Percentiles rank a stretch among this genome's conserved stretches.
Evolutionary conservation across 2,797 vertebrate species (phyloP).

Genomic region (Cynopterus sphinx): DNA sequence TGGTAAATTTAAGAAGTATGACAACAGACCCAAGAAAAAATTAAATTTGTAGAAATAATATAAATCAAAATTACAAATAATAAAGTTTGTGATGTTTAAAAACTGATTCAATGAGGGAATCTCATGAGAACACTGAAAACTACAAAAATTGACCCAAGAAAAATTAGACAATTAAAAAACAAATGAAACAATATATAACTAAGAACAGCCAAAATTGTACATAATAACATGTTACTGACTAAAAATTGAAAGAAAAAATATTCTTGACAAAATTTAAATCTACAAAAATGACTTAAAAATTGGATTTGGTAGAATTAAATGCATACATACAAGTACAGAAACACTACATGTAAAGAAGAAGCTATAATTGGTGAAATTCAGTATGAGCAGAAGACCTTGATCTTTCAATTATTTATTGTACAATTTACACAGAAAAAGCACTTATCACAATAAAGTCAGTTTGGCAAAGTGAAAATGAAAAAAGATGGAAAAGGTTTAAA

Average conservation of each 20-base stretch:
- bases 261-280: conserved; percentile 13
- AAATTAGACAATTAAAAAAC: conserved; percentile 32
- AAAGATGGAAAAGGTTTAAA: conserved; percentile 27
- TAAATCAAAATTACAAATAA: conserved; percentile 17
- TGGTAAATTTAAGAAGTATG: background rate
- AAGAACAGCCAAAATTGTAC: background rate
- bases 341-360: background rate
- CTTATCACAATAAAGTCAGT: conserved; percentile 10
- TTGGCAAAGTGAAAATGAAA: conserved; percentile 26
- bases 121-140: background rate
- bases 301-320: conserved; percentile 34
- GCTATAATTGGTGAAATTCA: background rate
- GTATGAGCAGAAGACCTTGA: background rate
- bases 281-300: background rate
- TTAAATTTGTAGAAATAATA: background rate
- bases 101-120: background rate
- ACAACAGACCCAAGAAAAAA: background rate
- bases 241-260: conserved; percentile 56
- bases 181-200: conserved; percentile 16
- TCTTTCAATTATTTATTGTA: conserved; percentile 36
- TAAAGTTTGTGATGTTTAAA: conserved; percentile 27
- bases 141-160: background rate
- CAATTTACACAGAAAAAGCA: background rate
- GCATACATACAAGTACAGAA: background rate
- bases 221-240: background rate